A percentile compares a stretch with the other conserved stretches of the same genome.
These are phyloP conservation scores for Oscheius sp. DNA, from an alignment of 2,888 invertebrate genomes.

Conservation along the genomic window DNA sequence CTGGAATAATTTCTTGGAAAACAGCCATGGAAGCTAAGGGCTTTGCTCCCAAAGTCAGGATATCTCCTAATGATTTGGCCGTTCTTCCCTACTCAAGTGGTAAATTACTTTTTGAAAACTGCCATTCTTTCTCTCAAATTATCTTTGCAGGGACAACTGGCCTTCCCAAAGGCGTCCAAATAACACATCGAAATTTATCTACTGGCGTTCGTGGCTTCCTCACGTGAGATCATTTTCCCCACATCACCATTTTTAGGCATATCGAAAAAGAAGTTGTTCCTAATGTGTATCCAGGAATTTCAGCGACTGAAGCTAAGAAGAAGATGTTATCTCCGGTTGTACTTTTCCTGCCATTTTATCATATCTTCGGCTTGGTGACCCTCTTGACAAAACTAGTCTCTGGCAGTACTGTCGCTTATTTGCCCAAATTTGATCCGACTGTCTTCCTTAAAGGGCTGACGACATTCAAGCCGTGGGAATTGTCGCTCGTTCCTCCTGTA, in stretches of 20 bases:
- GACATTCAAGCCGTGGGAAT: background rate
- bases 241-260: too few species aligned
- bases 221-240: too few species aligned
- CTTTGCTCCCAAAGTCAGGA: background rate
- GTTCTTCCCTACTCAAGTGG: constrained; percentile 9
- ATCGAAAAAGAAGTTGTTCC: constrained; percentile 7
- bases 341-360: constrained; percentile 14
- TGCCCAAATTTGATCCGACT: constrained; percentile 19
- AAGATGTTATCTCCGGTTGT: background rate
- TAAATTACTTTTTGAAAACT: too few species aligned
- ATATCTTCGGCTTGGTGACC: constrained; percentile 10
- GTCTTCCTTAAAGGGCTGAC: constrained; percentile 8
- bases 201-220: background rate
- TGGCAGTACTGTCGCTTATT: background rate
- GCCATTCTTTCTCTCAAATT: too few species aligned
- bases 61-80: background rate
- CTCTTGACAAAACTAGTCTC: background rate
- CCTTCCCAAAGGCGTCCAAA: constrained; percentile 15
- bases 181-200: constrained; percentile 9
- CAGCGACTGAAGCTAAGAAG: background rate
- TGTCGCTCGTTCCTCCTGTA: constrained; percentile 9
- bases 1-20: background rate
- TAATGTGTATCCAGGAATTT: background rate
- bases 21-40: background rate
- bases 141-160: too few species aligned